phyloP scores from a whole-genome alignment of 2,888 invertebrate species.

The Rhagonycha fulva region DNA sequence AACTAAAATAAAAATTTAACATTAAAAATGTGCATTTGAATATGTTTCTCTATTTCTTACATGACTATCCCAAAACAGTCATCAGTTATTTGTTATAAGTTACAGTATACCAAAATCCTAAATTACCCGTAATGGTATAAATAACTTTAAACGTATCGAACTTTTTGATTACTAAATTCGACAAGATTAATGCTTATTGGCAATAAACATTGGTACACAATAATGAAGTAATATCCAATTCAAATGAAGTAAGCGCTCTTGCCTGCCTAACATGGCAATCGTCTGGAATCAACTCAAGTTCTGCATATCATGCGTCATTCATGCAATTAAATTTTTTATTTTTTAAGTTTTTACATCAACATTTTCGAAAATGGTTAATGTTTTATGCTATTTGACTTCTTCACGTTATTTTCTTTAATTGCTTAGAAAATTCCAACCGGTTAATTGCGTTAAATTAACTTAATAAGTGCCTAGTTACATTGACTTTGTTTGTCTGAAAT shows the following conservation, averaged over 20 bases:
- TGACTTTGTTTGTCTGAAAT: not conserved
- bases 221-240: constrained; percentile 30
- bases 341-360: not conserved
- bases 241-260: constrained; percentile 26
- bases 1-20: not conserved
- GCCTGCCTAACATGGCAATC: constrained; percentile 1
- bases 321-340: not conserved
- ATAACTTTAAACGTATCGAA: not conserved
- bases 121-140: not conserved
- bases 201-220: not conserved
- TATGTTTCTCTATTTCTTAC: not conserved
- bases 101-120: not conserved
- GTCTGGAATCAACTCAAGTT: constrained; percentile 13
- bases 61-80: not conserved
- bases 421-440: not conserved
- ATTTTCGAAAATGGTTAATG: not conserved
- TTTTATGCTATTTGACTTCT: not conserved
- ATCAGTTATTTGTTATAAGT: not conserved
- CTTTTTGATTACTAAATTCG: not conserved
- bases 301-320: constrained; percentile 1
- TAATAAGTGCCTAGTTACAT: not conserved
- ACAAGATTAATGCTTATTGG: constrained; percentile 14
- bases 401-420: not conserved
- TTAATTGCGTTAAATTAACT: not conserved
- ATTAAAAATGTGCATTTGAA: no score